Base-by-base conservation (phyloP, 1,140 invertebrate species). In the Leguminivora glycinivorella region DNA sequence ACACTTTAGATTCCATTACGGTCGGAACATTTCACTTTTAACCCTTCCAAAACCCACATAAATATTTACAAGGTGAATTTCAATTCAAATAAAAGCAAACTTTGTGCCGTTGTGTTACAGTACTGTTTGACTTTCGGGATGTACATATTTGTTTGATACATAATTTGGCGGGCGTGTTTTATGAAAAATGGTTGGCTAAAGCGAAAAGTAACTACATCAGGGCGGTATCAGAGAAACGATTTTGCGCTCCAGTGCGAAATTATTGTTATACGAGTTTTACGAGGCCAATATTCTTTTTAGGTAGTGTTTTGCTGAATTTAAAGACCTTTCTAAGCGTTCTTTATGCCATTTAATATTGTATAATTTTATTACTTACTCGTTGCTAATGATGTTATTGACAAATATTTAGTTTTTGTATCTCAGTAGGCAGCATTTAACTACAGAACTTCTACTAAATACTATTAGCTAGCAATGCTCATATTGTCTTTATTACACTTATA, bases 1-100 rank as follows among this genome's bases (percentile, higher is more conserved):
- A 38, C 58, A 63, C 58, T 63, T 63, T 63, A 63, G 58, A 63
- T 63, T 63, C 58, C 58, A 63, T 63, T 63, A 63, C 14, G 58
- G 25, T 22, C 17, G 14, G n/a, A 29, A 29, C 26, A 31, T 31
- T 63, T 63, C 58, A 63, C 58, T 63, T 63, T 63, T 63, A 63
- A 63, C 58, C 58, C 58, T 63, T 63, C 58, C 29, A 63, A 63
- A 63, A 63, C 58, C 58, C 58, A 14, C 14, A 63, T 63, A 63
- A 63, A 63, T 63, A 63, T 63, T 63, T 63, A 63, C 26, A 63
- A 63, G 58, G 26, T 19, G 12, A 60, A n/a, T 31, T 14, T 17
- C 14, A 17, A 26, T 31, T 63, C 26, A 63, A 63, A 63, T n/a
- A 63, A n/a, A 63, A 34, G 14, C 31, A 63, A 31, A 31, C 58